Base-by-base conservation (phyloP, 2,113 vertebrate genomes). In the Tragelaphus strepsiceros region DNA sequence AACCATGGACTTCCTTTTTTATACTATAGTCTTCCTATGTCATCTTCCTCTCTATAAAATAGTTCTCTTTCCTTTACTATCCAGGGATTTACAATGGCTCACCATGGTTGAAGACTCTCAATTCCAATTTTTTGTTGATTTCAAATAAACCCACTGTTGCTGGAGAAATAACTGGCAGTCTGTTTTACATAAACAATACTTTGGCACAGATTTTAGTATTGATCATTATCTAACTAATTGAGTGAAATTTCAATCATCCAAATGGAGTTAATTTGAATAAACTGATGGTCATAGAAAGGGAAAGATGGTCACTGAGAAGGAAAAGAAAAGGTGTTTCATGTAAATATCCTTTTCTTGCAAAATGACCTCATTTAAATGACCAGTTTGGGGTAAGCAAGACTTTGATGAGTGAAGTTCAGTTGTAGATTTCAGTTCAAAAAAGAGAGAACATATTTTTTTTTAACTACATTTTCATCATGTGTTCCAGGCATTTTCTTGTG, bases 261-360 rank as follows among this genome's bases (percentile, higher is more conserved):
- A 97, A 96, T 83, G 4, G 16, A 95, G 93, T 91, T 94, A 67
- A 81, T 95, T 95, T 96, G 13, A 93, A 77, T 85, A 93, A 95
- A 59, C 7, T 85, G n/a, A 61, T 56, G 8, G 5, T 61, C 35
- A 96, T 7, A 78, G 8, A 17, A 71, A 71, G 9, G n/a, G 21
- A 67, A 67, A 35, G 17, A 61, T 77, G 8, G 8, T 61, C 39
- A 97, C 30, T 80, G 15, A 93, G 22, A 93, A 35, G 26, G 6
- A 95, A 97, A 97, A 74, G 26, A 8, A 78, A 88, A 96, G 64
- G 1, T 4, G 88, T 90, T 92, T 53, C 12, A 90, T 92, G n/a
- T 80, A 94, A 88, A 88, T 82, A 88, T 96, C 11, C 49, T 49
- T 30, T 11, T 54, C 26, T 85, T 94, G 28, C 3, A 49, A 97